Base-by-base conservation (phyloP, 2,113 vertebrate species). In the Nestor notabilis region DNA sequence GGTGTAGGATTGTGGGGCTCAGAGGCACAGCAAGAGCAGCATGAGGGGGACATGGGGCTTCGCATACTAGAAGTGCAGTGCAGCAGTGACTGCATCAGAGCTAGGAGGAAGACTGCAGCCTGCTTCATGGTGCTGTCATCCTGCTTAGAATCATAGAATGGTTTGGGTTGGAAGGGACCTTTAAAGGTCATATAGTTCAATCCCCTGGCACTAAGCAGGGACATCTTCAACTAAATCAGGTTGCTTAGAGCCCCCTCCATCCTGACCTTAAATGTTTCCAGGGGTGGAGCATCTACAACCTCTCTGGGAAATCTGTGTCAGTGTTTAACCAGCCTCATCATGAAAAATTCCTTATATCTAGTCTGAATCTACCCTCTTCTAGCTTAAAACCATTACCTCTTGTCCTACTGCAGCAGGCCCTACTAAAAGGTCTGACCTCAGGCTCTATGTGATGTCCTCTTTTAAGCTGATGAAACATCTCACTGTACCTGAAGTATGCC, bases 41-140 rank as follows among this genome's bases (percentile, higher is more conserved):
- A 3, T 5, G 8, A 46, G 23, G 16, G 7, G 3, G 1, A 0
- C 2, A 4, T 24, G 28, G 35, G 39, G 17, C 10, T 75, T 47
- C 0, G 2, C 71, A 7, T 41, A 5, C n/a, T 74, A 24, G 33
- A n/a, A 50, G 35, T 1, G 3, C 15, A 16, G 35, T 17, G 71
- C 56, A 44, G 10, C 5, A 2, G 3, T 37, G 58, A 11, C 20
- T 44, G 58, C 19, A 33, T n/a, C 76, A 77, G 29, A 21, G 10
- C 21, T 6, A 3, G 6, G 5, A 3, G 6, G 5, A 75, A 61
- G 17, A 43, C 56, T 68, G 18, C 13, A 46, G 5, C 47, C 31
- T 41, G 44, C 68, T 83, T 88, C 27, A 25, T 35, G 39, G 11
- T 6, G 9, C 33, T 24, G 8, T 20, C 83, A 24, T 77, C 31